Evolutionary conservation across 1,140 invertebrate species (phyloP), one percentile per base, ranked within the genome.

Genomic region (Sycophila sp.): DNA sequence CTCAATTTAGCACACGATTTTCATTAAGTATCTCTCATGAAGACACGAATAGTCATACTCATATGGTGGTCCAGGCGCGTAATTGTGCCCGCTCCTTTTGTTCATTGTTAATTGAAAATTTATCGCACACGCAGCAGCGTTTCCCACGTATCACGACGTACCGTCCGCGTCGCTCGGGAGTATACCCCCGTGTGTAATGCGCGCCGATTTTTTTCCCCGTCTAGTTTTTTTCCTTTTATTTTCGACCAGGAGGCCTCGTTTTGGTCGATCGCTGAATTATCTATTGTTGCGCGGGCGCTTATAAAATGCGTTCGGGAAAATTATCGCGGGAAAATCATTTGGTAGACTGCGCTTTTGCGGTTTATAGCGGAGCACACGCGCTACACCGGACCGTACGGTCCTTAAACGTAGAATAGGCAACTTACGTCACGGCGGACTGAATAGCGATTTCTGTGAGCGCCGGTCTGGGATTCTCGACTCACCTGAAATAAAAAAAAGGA

Each of bases 41-140:
- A n/a, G n/a, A n/a, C n/a, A n/a, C n/a, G n/a, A n/a, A n/a, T n/a
- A n/a, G n/a, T n/a, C n/a, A n/a, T n/a, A n/a, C n/a, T n/a, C n/a
- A n/a, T n/a, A n/a, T n/a, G n/a, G n/a, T n/a, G n/a, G n/a, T n/a
- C n/a, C n/a, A n/a, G n/a, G 24, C 13, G 26, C 28, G 51, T 53
- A 53, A 53, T 53, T 53, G 56, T 15, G 28, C 30, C 2, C 58
- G 38, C n/a, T 32, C 22, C 64, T 42, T 66, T 66, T 66, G 64
- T 66, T 66, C 64, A 66, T 66, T 66, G 64, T 66, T 66, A 56
- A 56, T 66, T 56, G 64, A 66, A 55, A 66, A 66, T 66, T 66
- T 66, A 66, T 66, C 49, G 51, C 49, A 38, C 22, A 42, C 51
- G 49, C 49, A 42, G 51, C 15, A 26, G 6, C 64, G 24, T 66